Base-by-base conservation (phyloP, 2,113 vertebrate genomes). In the Aepyceros melampus region DNA sequence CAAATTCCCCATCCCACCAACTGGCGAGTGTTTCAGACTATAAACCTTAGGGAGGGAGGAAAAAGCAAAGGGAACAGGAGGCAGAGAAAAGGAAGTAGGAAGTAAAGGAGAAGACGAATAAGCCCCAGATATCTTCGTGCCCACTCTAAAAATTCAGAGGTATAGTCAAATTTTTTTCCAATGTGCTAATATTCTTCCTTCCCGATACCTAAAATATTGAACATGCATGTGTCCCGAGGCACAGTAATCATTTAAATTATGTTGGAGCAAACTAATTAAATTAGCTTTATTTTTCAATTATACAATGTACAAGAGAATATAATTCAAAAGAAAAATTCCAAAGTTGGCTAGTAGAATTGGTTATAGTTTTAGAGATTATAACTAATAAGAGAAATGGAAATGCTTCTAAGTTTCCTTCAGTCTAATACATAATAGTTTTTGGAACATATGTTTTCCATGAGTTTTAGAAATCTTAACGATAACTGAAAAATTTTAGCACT, bases 381-480 rank as follows among this genome's bases (percentile, higher is more conserved):
- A 16, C 27, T 55, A 82, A 85, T 40, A 58, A 92, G 19, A 47
- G 16, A 71, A 89, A 91, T 3, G 31, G 47, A 90, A 76, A 91
- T 9, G 36, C 43, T 47, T 79, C 47, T 31, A 87, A 60, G 6
- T 85, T 78, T 95, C 27, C 60, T 89, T 84, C 23, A 76, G 82
- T n/a, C 40, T 27, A 89, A 91, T 58, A n/a, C 12, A 49, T 10
- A 19, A 56, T 17, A 33, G 60, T 6, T 85, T 91, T 14, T 2
- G 43, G 55, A 86, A 91, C 43, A 56, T 4, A 78, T 5, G 33
- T 67, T 95, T 97, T 98, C 96, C 94, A 97, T 83, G 94, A 96
- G 89, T 97, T 96, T 91, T 97, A 98, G 95, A 98, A 98, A 98
- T 98, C 94, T 98, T 98, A 97, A 97, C 0, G 19, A 92, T 96